These are phyloP conservation scores for Drosophila trapezifrons DNA, from an alignment of 1,140 invertebrate species.

Conservation along the genomic window DNA sequence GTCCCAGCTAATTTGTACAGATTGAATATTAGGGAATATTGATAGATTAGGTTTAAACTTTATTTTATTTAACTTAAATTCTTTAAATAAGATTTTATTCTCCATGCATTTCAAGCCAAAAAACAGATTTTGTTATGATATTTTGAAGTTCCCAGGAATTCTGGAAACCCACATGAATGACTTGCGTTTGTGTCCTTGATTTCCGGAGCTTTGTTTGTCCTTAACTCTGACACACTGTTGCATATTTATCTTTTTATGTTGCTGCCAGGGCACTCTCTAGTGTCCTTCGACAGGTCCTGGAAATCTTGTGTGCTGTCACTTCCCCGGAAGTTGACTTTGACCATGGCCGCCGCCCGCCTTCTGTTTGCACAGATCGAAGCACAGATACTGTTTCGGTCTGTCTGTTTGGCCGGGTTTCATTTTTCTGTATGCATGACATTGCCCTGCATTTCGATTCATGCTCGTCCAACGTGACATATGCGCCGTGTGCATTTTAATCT, in stretches of 20 bases:
- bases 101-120: too few relatives aligned
- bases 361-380: constrained; percentile 59
- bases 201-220: constrained; percentile 6
- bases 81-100: background rate
- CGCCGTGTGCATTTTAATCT: constrained; percentile 67
- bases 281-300: constrained; percentile 27
- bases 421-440: constrained; percentile 64
- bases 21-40: too few relatives aligned
- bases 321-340: constrained; percentile 38
- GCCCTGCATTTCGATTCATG: constrained; percentile 28
- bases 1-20: too few relatives aligned
- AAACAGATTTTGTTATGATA: background rate
- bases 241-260: constrained; percentile 40
- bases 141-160: background rate
- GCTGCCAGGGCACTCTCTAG: constrained; percentile 1
- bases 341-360: constrained; percentile 14
- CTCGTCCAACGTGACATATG: constrained; percentile 51
- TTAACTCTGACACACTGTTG: constrained; percentile 31
- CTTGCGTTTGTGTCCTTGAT: constrained; percentile 2
- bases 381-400: constrained; percentile 28
- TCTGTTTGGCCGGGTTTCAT: constrained; percentile 17
- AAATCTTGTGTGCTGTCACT: constrained; percentile 5
- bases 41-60: too few relatives aligned
- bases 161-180: background rate
- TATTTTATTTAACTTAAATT: too few relatives aligned